These are phyloP conservation scores for Aphidius ervi DNA, from an alignment of 1,140 invertebrate species.

Conservation along the genomic window DNA sequence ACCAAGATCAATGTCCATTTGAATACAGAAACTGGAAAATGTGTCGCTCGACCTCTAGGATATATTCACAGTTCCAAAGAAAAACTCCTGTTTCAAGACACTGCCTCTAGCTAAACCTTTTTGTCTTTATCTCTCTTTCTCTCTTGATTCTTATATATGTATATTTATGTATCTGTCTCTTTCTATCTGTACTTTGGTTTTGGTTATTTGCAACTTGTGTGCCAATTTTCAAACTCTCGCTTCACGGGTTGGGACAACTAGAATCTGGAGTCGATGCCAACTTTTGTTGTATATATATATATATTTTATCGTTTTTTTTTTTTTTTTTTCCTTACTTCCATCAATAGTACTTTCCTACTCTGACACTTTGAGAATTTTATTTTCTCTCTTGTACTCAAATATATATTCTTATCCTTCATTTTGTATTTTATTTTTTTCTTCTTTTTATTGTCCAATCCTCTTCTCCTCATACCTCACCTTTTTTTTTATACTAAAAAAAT, in stretches of 20 bases:
- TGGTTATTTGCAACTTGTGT: slow-evolving; percentile 12
- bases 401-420: slow-evolving; percentile 2
- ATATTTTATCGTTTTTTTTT: slow-evolving; percentile 1
- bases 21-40: slow-evolving; percentile 37
- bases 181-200: too few species aligned
- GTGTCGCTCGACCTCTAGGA: slow-evolving; percentile 38
- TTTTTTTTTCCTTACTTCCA: slow-evolving; percentile 7
- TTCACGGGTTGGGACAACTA: slow-evolving; percentile 29
- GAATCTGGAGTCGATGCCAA: slow-evolving; percentile 44
- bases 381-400: not conserved
- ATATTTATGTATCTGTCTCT: not conserved
- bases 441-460: not conserved
- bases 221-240: slow-evolving; percentile 25
- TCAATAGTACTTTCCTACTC: slow-evolving; percentile 11
- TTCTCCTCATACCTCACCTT: not conserved
- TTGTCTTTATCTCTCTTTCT: slow-evolving; percentile 15
- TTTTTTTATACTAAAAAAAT: not conserved
- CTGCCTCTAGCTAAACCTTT: slow-evolving; percentile 20
- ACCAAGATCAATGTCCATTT: slow-evolving; percentile 37
- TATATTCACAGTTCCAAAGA: slow-evolving; percentile 7
- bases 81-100: slow-evolving; percentile 4
- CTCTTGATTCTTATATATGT: not conserved
- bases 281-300: slow-evolving; percentile 28
- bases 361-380: not conserved
- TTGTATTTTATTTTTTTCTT: slow-evolving; percentile 2